phyloP scores from a whole-genome alignment of 2,888 invertebrate genomes.

The Lycocerus yunnanus region DNA sequence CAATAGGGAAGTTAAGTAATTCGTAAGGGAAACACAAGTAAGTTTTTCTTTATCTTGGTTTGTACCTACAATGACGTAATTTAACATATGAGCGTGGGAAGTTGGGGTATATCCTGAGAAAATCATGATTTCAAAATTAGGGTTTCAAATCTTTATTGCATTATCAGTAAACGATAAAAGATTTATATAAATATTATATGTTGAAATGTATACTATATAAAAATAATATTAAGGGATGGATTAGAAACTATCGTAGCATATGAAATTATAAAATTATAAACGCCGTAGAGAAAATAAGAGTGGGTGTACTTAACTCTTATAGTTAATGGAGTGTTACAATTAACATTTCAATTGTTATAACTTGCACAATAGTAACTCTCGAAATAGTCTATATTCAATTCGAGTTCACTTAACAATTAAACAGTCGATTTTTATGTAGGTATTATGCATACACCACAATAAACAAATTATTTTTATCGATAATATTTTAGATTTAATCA shows the following conservation, averaged over 20 bases:
- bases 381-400: not conserved
- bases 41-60: slow-evolving; percentile 20
- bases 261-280: not conserved
- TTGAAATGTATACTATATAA: no score
- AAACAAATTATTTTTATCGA: no score
- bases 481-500: not conserved
- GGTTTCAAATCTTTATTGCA: not conserved
- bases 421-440: not conserved
- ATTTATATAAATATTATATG: no score
- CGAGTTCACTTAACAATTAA: not conserved
- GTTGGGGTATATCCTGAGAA: slow-evolving; percentile 18
- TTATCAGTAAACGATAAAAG: not conserved
- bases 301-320: not conserved
- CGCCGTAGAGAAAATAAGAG: no score
- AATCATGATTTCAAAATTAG: slow-evolving; percentile 2
- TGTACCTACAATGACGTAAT: slow-evolving; percentile 17
- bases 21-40: slow-evolving; percentile 23
- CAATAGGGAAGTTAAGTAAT: slow-evolving; percentile 21
- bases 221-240: no score
- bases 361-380: not conserved
- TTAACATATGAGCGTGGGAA: slow-evolving; percentile 23
- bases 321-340: not conserved
- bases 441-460: not conserved
- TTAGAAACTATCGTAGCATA: not conserved
- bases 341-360: not conserved